phyloP scores from a whole-genome alignment of 2,797 vertebrate species.

The Potorous gilbertii region DNA sequence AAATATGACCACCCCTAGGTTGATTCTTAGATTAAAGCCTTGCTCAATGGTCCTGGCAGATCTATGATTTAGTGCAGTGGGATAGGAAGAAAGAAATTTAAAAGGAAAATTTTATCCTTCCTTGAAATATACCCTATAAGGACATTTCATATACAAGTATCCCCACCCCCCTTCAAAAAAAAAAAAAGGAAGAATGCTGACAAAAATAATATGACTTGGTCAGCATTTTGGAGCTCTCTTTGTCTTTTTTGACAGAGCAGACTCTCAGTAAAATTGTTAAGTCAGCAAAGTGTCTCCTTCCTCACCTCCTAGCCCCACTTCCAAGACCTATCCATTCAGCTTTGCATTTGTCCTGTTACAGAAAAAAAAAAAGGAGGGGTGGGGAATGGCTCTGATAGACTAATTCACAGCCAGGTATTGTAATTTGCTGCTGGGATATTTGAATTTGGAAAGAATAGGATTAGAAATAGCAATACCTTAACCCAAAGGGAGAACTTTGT shows the following conservation, averaged over 20 bases:
- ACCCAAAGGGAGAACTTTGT: background rate
- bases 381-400: background rate
- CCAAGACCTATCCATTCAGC: rapidly evolving
- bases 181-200: slow-evolving; percentile 48
- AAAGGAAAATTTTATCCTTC: background rate
- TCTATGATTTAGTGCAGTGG: background rate
- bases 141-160: background rate
- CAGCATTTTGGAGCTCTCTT: slow-evolving; percentile 22
- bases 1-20: background rate
- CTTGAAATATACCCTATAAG: background rate
- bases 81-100: background rate
- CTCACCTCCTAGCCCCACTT: background rate
- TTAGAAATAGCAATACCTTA: background rate
- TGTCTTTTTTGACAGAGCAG: background rate
- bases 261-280: background rate
- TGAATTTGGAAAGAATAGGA: background rate
- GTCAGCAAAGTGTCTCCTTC: background rate
- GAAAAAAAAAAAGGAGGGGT: background rate
- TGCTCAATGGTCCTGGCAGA: background rate
- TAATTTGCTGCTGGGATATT: background rate
- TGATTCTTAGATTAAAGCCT: background rate
- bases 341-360: background rate
- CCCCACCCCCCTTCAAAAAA: background rate
- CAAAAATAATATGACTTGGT: slow-evolving; percentile 51
- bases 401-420: background rate